Percentiles rank a stretch among this genome's conserved stretches.
Evolutionary conservation across 2,113 vertebrate species (phyloP).

Genomic region (Tauraco erythrolophus): DNA sequence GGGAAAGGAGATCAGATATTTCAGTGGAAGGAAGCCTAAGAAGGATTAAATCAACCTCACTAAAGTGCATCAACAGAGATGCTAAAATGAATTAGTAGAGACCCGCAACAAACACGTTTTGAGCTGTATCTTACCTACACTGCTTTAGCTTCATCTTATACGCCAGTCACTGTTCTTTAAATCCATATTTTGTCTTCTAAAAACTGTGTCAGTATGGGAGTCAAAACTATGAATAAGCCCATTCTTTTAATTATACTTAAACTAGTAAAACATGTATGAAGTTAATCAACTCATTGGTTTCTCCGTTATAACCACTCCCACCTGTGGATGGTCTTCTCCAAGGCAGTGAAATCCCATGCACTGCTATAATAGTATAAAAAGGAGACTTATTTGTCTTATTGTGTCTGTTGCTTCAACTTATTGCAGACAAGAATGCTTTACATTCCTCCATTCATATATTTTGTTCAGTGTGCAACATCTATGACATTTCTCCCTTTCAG

Average conservation of each 20-base stretch:
- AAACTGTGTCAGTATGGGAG: not conserved
- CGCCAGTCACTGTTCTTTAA: not conserved
- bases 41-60: not conserved
- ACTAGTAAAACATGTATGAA: not conserved
- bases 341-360: not conserved
- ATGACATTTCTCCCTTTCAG: not conserved
- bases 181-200: not conserved
- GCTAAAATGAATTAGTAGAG: not conserved
- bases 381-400: not conserved
- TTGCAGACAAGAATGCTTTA: not conserved
- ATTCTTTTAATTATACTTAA: not conserved
- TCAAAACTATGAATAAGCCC: not conserved
- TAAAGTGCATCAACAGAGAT: not conserved
- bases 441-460: not conserved
- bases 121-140: not conserved
- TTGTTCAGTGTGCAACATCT: not conserved
- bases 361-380: not conserved
- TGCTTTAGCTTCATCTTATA: not conserved
- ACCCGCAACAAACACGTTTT: not conserved
- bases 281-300: not conserved
- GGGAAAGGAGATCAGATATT: not conserved
- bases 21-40: not conserved
- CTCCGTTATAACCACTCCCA: rapidly evolving
- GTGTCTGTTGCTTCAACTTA: not conserved
- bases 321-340: not conserved